These are phyloP conservation scores for Deroplatys truncata DNA, from an alignment of 2,888 invertebrate species.

Conservation along the genomic window DNA sequence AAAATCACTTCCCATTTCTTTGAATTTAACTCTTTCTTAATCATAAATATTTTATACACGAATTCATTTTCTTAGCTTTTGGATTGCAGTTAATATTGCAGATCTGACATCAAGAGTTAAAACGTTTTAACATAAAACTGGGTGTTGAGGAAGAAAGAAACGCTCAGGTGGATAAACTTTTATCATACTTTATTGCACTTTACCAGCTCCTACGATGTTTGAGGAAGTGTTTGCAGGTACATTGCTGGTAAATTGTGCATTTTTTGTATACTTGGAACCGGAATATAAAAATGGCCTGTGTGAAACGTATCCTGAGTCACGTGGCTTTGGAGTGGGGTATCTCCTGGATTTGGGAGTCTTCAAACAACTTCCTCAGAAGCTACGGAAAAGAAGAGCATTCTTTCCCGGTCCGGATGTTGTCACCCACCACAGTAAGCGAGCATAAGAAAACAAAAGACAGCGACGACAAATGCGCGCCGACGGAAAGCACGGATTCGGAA, in stretches of 20 bases:
- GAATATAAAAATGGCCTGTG: conserved; percentile 6
- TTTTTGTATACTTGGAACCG: not conserved
- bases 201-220: not conserved
- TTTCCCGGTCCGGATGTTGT: conserved; percentile 18
- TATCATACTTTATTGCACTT: not conserved
- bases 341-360: not conserved
- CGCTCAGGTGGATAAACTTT: not conserved
- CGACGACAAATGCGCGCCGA: conserved; percentile 15
- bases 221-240: not conserved
- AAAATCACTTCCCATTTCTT: no score
- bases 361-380: not conserved
- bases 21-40: no score
- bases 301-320: not conserved
- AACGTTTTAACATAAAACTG: no score
- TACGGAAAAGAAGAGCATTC: not conserved
- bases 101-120: no score
- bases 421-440: not conserved
- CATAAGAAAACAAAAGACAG: conserved; percentile 24
- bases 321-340: not conserved
- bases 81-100: no score
- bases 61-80: no score
- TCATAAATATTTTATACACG: no score
- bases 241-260: not conserved
- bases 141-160: not conserved
- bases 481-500: conserved; percentile 20